phyloP scores from a whole-genome alignment of 37 sponge, comb jelly and placozoan species.

The Tethya wilhelma region DNA sequence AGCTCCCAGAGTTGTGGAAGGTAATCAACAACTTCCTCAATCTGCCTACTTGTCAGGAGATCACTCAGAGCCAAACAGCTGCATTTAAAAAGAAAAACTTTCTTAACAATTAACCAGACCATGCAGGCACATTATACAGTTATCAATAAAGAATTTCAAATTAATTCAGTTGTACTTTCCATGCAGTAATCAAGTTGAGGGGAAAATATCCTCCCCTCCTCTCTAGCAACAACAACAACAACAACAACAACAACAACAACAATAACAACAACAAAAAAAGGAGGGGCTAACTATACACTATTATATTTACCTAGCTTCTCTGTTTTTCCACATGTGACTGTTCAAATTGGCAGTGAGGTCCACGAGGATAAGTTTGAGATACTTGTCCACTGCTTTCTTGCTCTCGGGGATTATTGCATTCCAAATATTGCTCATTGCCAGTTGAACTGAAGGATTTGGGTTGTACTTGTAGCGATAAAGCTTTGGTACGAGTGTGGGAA shows the following conservation, averaged over 20 bases:
- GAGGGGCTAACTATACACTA: background rate
- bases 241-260: background rate
- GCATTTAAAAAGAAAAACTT: background rate
- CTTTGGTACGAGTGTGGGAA: constrained; percentile 73
- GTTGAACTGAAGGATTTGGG: constrained; percentile 76
- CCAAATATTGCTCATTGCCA: constrained; percentile 92
- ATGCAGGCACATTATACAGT: too few species aligned
- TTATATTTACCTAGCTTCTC: constrained; percentile 69
- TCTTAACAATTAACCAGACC: too few species aligned
- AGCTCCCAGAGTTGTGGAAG: constrained; percentile 87
- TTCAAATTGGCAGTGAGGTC: constrained; percentile 73
- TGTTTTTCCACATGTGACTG: constrained; percentile 76
- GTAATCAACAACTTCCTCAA: constrained; percentile 47
- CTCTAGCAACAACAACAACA: background rate
- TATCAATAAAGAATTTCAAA: too few species aligned
- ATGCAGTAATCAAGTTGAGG: too few species aligned
- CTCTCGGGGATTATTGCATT: constrained; percentile 70
- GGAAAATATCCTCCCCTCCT: background rate
- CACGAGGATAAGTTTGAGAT: constrained; percentile 57
- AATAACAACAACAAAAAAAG: background rate
- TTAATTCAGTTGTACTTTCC: background rate
- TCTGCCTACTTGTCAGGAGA: constrained; percentile 31
- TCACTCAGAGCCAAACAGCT: constrained; percentile 83
- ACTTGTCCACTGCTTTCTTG: constrained; percentile 73
- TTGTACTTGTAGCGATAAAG: constrained; percentile 90